Evolutionary conservation across 2,888 invertebrate species (phyloP).

Genomic region (Trichopria drosophilae): DNA sequence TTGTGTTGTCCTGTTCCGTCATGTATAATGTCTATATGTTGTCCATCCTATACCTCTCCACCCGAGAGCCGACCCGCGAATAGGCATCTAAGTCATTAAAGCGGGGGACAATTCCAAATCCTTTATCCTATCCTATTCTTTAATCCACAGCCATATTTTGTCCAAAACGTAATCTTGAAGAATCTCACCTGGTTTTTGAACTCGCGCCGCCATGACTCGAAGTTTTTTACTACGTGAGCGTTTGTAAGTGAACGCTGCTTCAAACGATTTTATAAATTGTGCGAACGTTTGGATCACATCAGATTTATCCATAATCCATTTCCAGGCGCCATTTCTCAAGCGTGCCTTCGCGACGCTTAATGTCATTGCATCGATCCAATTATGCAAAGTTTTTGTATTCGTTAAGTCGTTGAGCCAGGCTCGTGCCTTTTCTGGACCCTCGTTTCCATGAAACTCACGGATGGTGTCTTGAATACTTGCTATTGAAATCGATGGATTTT

Average conservation of each 20-base stretch:
- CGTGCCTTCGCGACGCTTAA: constrained; percentile 12
- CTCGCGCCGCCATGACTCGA: constrained; percentile 11
- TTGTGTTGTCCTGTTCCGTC: too few relatives aligned
- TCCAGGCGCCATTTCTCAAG: constrained; percentile 5
- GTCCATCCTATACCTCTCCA: too few relatives aligned
- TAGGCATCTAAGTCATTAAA: too few relatives aligned
- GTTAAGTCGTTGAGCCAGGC: constrained; percentile 13
- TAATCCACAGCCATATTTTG: too few relatives aligned
- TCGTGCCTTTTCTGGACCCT: constrained; percentile 19
- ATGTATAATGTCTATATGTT: too few relatives aligned
- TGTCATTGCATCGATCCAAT: constrained; percentile 8
- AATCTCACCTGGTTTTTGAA: constrained; percentile 5
- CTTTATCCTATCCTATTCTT: too few relatives aligned
- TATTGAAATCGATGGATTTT: too few relatives aligned
- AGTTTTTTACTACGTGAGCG: constrained; percentile 12
- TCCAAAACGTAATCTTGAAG: constrained; percentile 26
- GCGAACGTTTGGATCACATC: background rate
- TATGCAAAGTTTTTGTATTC: constrained; percentile 8
- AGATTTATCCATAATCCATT: constrained; percentile 3
- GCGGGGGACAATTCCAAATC: too few relatives aligned
- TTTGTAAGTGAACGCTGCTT: constrained; percentile 1
- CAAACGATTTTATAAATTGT: background rate
- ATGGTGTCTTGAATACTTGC: too few relatives aligned
- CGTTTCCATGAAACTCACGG: constrained; percentile 22
- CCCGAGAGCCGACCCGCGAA: too few relatives aligned